These are phyloP conservation scores for Calameuta pallipes DNA, from an alignment of 2,888 invertebrate species.

Conservation along the genomic window DNA sequence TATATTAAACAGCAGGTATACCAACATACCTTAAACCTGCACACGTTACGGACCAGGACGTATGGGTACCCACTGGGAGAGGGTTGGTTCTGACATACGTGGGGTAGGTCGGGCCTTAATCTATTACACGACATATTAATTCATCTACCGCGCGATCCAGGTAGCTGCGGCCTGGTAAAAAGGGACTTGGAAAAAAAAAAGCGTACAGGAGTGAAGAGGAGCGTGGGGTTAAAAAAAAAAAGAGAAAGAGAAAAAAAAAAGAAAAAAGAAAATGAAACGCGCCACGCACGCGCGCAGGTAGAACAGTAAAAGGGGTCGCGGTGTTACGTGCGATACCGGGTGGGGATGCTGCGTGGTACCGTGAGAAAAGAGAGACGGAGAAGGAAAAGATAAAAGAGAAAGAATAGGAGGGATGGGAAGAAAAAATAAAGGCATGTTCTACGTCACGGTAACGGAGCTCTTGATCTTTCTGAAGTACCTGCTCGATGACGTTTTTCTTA, in stretches of 20 bases:
- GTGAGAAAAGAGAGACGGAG: constrained; percentile 1
- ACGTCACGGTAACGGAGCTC: too few species aligned
- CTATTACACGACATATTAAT: constrained; percentile 58
- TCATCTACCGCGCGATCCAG: constrained; percentile 44
- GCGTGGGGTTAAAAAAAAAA: constrained; percentile 24
- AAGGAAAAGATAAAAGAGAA: constrained; percentile 6
- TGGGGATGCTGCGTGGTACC: constrained; percentile 1
- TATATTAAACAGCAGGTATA: too few species aligned
- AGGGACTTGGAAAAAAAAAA: constrained; percentile 19
- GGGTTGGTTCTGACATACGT: constrained; percentile 35
- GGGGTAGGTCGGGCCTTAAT: constrained; percentile 44
- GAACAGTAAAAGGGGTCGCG: constrained; percentile 45
- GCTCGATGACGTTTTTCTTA: too few species aligned
- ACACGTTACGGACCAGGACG: too few species aligned
- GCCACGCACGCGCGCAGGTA: constrained; percentile 61
- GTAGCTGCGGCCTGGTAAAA: constrained; percentile 31
- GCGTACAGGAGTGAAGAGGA: constrained; percentile 8
- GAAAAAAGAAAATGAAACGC: constrained; percentile 38
- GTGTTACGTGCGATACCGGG: too few species aligned
- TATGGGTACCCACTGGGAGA: constrained; percentile 23
- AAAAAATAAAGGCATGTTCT: neutral
- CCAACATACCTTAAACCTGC: too few species aligned
- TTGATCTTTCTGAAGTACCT: too few species aligned
- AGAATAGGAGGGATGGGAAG: constrained; percentile 6
- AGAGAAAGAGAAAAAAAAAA: constrained; percentile 17